A percentile compares a stretch with the other conserved stretches of the same genome.
Evolutionary conservation across 2,797 vertebrate species (phyloP).

Genomic region (Rhynchotus rufescens): DNA sequence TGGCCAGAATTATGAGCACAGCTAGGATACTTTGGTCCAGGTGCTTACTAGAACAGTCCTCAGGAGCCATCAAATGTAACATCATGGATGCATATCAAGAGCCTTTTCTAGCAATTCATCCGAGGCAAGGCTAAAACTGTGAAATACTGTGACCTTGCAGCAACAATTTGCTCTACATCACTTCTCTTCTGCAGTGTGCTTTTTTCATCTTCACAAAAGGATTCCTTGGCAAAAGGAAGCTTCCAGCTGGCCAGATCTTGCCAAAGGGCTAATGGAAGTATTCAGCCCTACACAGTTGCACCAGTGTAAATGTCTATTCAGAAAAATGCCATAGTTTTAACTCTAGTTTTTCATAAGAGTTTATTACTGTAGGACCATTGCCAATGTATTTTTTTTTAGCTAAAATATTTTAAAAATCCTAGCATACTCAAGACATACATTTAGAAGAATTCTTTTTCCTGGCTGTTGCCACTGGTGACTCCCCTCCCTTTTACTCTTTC

Average conservation of each 20-base stretch:
- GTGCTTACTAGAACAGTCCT: not conserved
- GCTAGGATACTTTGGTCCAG: slow-evolving; percentile 14
- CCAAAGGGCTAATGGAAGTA: slow-evolving; percentile 43
- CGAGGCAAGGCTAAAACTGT: slow-evolving; percentile 4
- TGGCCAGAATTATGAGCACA: not conserved
- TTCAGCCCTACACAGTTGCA: not conserved
- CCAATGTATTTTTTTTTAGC: not conserved
- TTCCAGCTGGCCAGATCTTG: slow-evolving; percentile 58
- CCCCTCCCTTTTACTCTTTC: not conserved
- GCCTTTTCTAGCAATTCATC: not conserved
- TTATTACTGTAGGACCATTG: slow-evolving; percentile 36
- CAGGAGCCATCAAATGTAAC: not conserved
- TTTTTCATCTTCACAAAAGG: slow-evolving; percentile 60
- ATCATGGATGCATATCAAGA: not conserved
- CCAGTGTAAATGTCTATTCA: slow-evolving; percentile 47
- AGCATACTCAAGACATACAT: not conserved
- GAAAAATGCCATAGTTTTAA: slow-evolving; percentile 32
- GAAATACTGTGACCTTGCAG: slow-evolving; percentile 44
- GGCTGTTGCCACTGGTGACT: not conserved
- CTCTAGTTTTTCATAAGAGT: not conserved
- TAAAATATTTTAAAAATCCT: not conserved
- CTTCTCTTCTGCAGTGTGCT: slow-evolving; percentile 23
- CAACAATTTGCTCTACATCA: slow-evolving; percentile 26
- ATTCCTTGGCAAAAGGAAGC: slow-evolving; percentile 57
- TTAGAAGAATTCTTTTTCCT: not conserved